Evolutionary conservation across 2,888 invertebrate species (phyloP).

Genomic region (Athalia rosae): DNA sequence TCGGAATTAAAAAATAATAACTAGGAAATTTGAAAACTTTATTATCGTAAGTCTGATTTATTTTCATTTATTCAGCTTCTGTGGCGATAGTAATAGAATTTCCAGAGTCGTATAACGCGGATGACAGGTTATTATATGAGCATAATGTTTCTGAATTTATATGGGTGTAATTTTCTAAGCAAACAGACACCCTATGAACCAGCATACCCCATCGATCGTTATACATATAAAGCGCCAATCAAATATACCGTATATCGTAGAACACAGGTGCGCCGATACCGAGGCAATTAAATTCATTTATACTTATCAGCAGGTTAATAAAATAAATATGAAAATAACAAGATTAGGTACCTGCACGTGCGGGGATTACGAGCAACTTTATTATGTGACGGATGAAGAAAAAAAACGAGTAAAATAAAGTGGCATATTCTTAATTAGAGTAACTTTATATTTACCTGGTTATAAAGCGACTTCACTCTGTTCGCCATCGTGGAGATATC

Average conservation of each 20-base stretch:
- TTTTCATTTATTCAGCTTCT: background rate
- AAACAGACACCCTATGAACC: background rate
- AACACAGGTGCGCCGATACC: constrained; percentile 6
- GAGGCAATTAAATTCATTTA: constrained; percentile 13
- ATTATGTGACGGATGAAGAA: no score
- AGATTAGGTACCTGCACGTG: no score
- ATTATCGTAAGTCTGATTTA: constrained; percentile 5
- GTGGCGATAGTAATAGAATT: background rate
- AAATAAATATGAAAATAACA: no score
- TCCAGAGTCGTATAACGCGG: constrained; percentile 17
- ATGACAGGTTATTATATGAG: constrained; percentile 17
- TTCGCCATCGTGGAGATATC: constrained; percentile 57
- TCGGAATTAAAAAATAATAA: background rate
- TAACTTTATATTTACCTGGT: constrained; percentile 55
- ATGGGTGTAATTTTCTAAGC: no score
- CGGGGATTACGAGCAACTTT: no score
- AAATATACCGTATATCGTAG: constrained; percentile 17
- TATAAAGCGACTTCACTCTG: constrained; percentile 64
- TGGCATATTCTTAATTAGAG: background rate
- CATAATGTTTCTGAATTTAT: no score
- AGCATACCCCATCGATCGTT: background rate
- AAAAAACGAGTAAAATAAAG: no score
- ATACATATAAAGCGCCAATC: no score
- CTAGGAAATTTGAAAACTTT: background rate
- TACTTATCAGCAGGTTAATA: no score